Evolutionary conservation across 2,888 invertebrate species (phyloP).

Genomic region (Callyntrura sp.): DNA sequence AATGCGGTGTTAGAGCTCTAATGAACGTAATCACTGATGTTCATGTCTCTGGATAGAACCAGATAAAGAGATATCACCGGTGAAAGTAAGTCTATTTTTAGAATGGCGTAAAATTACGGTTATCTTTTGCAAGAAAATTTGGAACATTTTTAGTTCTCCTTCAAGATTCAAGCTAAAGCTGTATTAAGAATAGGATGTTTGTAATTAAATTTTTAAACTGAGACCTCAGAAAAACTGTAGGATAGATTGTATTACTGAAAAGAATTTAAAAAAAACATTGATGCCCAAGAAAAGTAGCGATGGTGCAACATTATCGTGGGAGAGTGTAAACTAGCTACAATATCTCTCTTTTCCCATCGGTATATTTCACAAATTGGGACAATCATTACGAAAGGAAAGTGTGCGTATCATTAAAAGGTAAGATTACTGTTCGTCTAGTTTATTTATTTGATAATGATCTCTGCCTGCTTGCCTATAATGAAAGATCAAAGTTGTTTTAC

Average conservation of each 20-base stretch:
- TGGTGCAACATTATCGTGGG: background rate
- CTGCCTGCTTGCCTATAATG: background rate
- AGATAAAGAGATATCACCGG: no score
- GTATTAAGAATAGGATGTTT: background rate
- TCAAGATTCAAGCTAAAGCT: background rate
- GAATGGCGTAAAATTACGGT: no score
- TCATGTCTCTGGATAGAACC: no score
- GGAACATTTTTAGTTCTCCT: no score
- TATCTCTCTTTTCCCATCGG: background rate
- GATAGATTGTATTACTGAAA: background rate
- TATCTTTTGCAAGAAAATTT: no score
- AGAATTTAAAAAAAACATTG: background rate
- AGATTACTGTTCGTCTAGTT: slow-evolving; percentile 19
- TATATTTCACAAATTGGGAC: slow-evolving; percentile 36
- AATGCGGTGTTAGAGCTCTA: background rate
- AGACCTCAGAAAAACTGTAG: background rate
- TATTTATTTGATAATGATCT: slow-evolving; percentile 28
- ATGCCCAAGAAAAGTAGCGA: background rate
- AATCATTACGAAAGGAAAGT: slow-evolving; percentile 37
- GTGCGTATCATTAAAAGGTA: slow-evolving; percentile 43
- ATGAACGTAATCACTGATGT: background rate
- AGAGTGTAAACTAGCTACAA: background rate
- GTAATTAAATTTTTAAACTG: slow-evolving; percentile 28
- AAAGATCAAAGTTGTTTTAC: background rate
- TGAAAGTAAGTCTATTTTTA: no score